Base-by-base conservation (phyloP, 1,140 invertebrate genomes). In the Drosophila ohnishii region DNA sequence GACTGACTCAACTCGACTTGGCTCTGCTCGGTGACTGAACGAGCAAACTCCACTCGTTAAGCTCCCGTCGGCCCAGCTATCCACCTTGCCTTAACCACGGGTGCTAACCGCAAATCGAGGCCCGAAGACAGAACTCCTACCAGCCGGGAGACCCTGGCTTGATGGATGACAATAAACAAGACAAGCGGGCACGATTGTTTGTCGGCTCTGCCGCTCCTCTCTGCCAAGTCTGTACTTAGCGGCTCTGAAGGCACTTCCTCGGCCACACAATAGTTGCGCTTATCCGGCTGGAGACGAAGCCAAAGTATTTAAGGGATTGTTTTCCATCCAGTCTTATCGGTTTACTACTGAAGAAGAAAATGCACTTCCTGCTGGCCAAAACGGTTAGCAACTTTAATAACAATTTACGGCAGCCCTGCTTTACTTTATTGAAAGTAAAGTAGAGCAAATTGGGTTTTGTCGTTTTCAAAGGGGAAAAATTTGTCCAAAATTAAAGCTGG, bases 111-210 rank as follows among this genome's bases (percentile, higher is more conserved):
- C 73, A 81, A 80, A 81, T 81, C 78, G 73, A 47, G 57, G 73
- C 78, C 60, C 50, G 44, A 73, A 79, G 75, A 73, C 50, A 34
- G 39, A 45, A 11, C 56, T 14, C 25, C 40, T 19, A 14, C 34
- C 11, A 47, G 22, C 30, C 28, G 30, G 22, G 35, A n/a, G 42
- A 44, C 64, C 51, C 32, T 62, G 57, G 47, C 67, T 51, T 73
- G 74, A 77, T 58, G 50, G 74, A 78, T 78, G 75, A 78, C 75
- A 78, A 78, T 72, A 78, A 69, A 78, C 75, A 63, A 58, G 55
- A 78, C 64, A 78, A 77, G 65, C 74, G 59, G 75, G 37, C 65
- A 61, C 74, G 70, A 58, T 71, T 77, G 47, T 78, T 63, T 70
- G 65, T 25, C 55, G 63, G 44, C 22, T 37, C 57, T 22, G 11